Base-by-base conservation (phyloP, 2,113 vertebrate genomes). In the Chloropsis hardwickii region DNA sequence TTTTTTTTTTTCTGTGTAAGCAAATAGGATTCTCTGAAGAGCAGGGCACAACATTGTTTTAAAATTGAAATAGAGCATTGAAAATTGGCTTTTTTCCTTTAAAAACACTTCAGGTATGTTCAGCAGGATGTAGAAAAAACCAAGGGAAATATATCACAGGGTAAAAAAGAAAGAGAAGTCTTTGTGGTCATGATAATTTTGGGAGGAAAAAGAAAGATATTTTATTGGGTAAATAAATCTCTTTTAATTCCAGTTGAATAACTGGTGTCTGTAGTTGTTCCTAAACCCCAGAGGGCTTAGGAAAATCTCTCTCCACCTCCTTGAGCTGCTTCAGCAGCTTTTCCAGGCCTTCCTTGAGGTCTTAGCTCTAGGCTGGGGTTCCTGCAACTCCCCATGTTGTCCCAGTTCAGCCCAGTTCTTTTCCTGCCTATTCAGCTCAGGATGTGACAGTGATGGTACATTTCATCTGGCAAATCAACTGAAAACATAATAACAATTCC, bases 41-140 rank as follows among this genome's bases (percentile, higher is more conserved):
- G 44, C 29, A 44, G 81, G 48, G 39, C 47, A 35, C 0, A 3
- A 15, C 23, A 33, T 60, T 0, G 0, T 76, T 65, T 83, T 22
- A 39, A 71, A 86, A 62, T 56, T 57, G 19, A 83, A 86, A 61
- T 27, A 23, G 27, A 61, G 42, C 1, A 0, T 48, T 83, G 33
- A 11, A 76, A 81, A 77, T 48, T 5, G 9, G 31, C 28, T 71
- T 83, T 74, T 51, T 50, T 64, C 45, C 61, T 76, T 76, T 42
- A 37, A 78, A 54, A 86, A 27, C 6, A 5, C 42, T 60, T 16
- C 65, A 61, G 51, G 51, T 79, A 13, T 50, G 8, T 60, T 80
- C 37, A n/a, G 11, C 69, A 40, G 51, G 39, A 40, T 56, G 22
- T 37, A 47, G 58, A n/a, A 50, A n/a, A 74, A 1, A 37, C 37